A percentile compares a stretch with the other conserved stretches of the same genome.
Evolutionary conservation across 2,888 invertebrate species (phyloP).

Genomic region (Pammene aurita): DNA sequence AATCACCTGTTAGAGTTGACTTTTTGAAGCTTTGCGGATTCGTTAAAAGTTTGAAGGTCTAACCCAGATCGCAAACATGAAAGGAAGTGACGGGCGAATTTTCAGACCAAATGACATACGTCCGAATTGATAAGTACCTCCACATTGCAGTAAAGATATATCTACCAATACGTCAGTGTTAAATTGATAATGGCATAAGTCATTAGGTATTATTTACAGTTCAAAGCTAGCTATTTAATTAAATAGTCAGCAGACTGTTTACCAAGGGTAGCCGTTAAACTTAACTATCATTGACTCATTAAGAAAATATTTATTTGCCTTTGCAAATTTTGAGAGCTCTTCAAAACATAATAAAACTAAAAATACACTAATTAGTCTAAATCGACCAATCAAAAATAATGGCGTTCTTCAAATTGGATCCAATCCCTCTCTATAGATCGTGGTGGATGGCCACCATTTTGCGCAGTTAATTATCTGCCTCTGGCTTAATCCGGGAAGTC

Average conservation of each 20-base stretch:
- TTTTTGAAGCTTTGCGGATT: slow-evolving; percentile 38
- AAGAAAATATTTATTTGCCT: background rate
- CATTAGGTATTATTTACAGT: too few species aligned
- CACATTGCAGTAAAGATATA: too few species aligned
- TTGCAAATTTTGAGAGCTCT: background rate
- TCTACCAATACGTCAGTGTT: too few species aligned
- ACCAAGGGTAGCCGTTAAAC: background rate
- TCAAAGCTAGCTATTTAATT: too few species aligned
- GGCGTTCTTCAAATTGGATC: slow-evolving; percentile 52
- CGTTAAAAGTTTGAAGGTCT: slow-evolving; percentile 38
- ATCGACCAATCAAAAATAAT: slow-evolving; percentile 49
- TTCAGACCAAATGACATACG: background rate
- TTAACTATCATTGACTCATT: background rate
- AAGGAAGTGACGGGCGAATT: slow-evolving; percentile 1
- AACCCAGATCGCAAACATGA: slow-evolving; percentile 30
- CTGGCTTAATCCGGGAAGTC: slow-evolving; percentile 76
- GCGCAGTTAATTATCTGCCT: slow-evolving; percentile 80
- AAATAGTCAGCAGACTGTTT: too few species aligned
- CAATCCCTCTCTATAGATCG: slow-evolving; percentile 60
- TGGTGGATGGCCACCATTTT: slow-evolving; percentile 71
- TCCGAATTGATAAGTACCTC: background rate
- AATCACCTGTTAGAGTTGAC: slow-evolving; percentile 57
- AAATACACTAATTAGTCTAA: slow-evolving; percentile 45
- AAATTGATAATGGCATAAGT: too few species aligned
- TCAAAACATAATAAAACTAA: slow-evolving; percentile 6